A percentile compares a stretch with the other conserved stretches of the same genome.
Conservation (phyloP, 2,797 vertebrate genomes). For the Leucoraja ocellata region DNA sequence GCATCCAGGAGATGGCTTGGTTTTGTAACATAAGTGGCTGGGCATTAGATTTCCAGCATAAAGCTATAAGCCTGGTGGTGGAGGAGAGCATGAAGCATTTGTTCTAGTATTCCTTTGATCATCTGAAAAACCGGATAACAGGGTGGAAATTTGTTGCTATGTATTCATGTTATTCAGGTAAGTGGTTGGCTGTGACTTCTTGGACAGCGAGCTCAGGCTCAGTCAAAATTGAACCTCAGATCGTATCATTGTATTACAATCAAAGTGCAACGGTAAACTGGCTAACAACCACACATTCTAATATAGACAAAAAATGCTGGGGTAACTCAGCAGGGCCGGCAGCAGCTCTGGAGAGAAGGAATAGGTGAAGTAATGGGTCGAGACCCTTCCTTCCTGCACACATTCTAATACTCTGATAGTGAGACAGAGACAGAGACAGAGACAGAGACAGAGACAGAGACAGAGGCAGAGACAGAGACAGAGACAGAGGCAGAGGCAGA, state of each 20-base stretch:
- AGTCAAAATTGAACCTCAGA: background rate
- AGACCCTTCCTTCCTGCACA: too few relatives aligned
- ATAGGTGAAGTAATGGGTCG: too few relatives aligned
- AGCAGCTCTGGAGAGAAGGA: too few relatives aligned
- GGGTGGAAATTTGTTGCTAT: background rate
- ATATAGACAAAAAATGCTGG: too few relatives aligned
- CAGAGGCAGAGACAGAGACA: too few relatives aligned
- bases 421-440: too few relatives aligned
- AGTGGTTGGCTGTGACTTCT: background rate
- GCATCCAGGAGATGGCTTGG: background rate
- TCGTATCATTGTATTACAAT: background rate
- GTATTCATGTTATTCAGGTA: background rate
- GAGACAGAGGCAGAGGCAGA: too few relatives aligned
- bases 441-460: too few relatives aligned
- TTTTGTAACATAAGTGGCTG: background rate
- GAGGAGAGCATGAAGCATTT: background rate
- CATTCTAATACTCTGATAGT: too few relatives aligned
- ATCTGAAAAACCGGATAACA: background rate
- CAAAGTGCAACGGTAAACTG: background rate
- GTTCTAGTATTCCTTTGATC: background rate
- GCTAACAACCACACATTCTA: too few relatives aligned
- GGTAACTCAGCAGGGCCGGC: too few relatives aligned
- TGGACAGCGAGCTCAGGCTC: background rate
- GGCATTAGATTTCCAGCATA: background rate
- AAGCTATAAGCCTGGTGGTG: background rate